Percentiles rank a stretch among this genome's conserved stretches.
These are phyloP conservation scores for Typhlichthys subterraneus DNA, from an alignment of 2,797 vertebrate genomes.

Conservation along the genomic window DNA sequence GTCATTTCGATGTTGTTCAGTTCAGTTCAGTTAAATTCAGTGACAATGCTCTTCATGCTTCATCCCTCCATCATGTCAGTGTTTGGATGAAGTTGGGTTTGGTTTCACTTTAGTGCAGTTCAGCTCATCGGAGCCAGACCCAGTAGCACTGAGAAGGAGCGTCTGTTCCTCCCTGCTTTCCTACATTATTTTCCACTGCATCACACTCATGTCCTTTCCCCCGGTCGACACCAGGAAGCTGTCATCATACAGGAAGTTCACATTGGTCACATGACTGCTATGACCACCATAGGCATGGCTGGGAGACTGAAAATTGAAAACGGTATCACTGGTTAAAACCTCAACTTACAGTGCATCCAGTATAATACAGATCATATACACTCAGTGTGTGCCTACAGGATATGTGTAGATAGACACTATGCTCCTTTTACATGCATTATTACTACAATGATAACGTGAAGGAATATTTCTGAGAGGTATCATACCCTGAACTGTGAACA, in stretches of 20 bases:
- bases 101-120: constrained; percentile 30
- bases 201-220: constrained; percentile 96
- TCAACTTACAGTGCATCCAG: neutral
- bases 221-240: constrained; percentile 94
- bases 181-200: constrained; percentile 96
- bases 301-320: constrained; percentile 81
- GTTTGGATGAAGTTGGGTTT: neutral
- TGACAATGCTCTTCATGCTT: neutral
- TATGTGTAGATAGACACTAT: too few relatives aligned
- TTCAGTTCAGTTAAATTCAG: constrained; percentile 3
- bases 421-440: too few relatives aligned
- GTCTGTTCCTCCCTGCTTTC: constrained; percentile 11
- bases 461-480: neutral
- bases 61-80: constrained; percentile 7
- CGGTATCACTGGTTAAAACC: neutral
- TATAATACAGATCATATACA: neutral
- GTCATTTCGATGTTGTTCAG: neutral
- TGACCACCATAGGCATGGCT: constrained; percentile 91
- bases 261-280: constrained; percentile 98
- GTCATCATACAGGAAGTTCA: constrained; percentile 91
- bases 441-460: too few relatives aligned
- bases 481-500: constrained; percentile 95
- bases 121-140: constrained; percentile 13
- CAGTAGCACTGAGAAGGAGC: constrained; percentile 26
- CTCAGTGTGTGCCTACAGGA: too few relatives aligned